phyloP scores from a whole-genome alignment of 2,888 invertebrate species.

The Orthosia gothica region DNA sequence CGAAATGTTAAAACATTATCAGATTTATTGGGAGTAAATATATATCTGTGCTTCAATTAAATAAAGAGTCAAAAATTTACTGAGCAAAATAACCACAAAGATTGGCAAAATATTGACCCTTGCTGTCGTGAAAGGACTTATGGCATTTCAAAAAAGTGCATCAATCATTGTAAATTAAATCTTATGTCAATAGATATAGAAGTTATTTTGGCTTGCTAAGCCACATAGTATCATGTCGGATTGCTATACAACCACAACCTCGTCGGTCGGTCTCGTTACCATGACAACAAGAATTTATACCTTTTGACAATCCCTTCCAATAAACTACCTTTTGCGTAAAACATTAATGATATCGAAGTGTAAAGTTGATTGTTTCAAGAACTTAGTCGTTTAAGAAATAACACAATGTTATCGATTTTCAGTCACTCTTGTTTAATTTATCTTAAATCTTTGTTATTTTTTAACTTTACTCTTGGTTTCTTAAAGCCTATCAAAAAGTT shows the following conservation, averaged over 20 bases:
- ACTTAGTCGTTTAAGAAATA: conserved; percentile 48
- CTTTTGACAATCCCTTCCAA: conserved; percentile 21
- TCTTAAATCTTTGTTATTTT: neutral
- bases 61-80: neutral
- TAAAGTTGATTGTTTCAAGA: conserved; percentile 49
- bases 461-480: neutral
- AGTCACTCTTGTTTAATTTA: conserved; percentile 33
- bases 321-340: conserved; percentile 5
- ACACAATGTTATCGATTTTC: conserved; percentile 55
- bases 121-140: too few relatives aligned
- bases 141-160: too few relatives aligned
- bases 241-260: conserved; percentile 12
- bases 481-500: neutral
- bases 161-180: neutral
- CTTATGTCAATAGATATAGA: neutral
- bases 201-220: neutral
- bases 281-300: conserved; percentile 11
- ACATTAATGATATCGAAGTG: conserved; percentile 22
- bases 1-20: too few relatives aligned
- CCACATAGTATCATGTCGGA: conserved; percentile 8
- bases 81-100: too few relatives aligned
- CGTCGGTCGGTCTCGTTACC: conserved; percentile 27
- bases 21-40: neutral
- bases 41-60: neutral
- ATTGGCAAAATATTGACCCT: too few relatives aligned